A percentile compares a stretch with the other conserved stretches of the same genome.
phyloP scores from a whole-genome alignment of 2,113 vertebrate species.

The Lepisosteus oculatus region DNA sequence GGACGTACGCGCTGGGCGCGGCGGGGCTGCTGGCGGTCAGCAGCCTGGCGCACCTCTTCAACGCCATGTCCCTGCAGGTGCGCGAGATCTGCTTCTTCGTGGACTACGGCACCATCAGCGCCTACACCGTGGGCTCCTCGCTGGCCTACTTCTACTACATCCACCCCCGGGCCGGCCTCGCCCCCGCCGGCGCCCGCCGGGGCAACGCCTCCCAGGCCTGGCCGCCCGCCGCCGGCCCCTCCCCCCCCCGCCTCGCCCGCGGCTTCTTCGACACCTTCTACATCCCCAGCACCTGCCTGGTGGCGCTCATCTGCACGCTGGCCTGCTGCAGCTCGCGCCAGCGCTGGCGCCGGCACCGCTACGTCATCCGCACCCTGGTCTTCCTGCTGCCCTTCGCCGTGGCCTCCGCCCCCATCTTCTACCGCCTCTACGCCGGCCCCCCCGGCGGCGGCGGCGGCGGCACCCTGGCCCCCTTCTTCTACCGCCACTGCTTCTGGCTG shows the following conservation, averaged over 20 bases:
- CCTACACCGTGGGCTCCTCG: conserved; percentile 69
- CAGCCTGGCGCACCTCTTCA: conserved; percentile 74
- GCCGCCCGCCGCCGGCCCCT: not conserved
- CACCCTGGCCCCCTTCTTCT: conserved; percentile 55
- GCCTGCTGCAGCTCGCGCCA: conserved; percentile 70
- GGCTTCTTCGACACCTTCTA: conserved; percentile 60
- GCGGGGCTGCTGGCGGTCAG: conserved; percentile 66
- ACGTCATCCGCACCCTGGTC: conserved; percentile 67
- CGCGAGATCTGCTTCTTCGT: conserved; percentile 73
- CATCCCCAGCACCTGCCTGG: conserved; percentile 59
- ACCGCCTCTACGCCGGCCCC: conserved; percentile 53
- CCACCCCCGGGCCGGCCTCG: conserved; percentile 53
- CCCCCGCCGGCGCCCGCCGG: conserved; percentile 12
- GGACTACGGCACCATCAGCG: conserved; percentile 72
- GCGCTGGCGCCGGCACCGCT: conserved; percentile 61
- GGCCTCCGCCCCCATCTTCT: conserved; percentile 65
- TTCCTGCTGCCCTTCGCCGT: conserved; percentile 68
- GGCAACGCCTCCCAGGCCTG: conserved; percentile 30
- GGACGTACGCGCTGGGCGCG: conserved; percentile 71
- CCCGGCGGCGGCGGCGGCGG: conserved; percentile 20
- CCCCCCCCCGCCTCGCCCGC: conserved; percentile 2
- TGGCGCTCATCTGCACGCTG: conserved; percentile 64
- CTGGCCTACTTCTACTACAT: conserved; percentile 72
- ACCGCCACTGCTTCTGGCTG: conserved; percentile 70
- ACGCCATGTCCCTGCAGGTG: conserved; percentile 69